These are phyloP conservation scores for Argentina silus DNA, from an alignment of 2,797 vertebrate genomes.

Conservation along the genomic window DNA sequence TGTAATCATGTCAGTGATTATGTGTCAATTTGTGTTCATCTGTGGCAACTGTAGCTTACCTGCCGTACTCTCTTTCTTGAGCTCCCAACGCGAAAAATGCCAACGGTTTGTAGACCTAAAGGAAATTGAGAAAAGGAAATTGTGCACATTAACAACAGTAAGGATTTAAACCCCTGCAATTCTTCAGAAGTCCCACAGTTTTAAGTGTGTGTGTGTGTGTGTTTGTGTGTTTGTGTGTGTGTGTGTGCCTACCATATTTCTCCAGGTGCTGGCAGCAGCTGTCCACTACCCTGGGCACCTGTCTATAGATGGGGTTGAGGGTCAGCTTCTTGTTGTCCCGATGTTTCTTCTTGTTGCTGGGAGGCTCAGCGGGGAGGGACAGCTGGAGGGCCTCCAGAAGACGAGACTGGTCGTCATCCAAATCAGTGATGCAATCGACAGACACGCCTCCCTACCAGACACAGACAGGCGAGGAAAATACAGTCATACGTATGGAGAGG, in stretches of 20 bases:
- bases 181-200: no score
- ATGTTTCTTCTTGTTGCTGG: conserved; percentile 89
- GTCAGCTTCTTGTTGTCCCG: conserved; percentile 93
- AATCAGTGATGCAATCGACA: conserved; percentile 98
- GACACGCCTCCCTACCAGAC: conserved; percentile 92
- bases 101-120: conserved; percentile 93
- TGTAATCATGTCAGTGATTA: not conserved
- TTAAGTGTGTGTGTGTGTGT: no score
- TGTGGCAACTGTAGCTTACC: conserved; percentile 70
- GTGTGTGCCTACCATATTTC: conserved; percentile 84
- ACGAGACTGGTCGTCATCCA: conserved; percentile 94
- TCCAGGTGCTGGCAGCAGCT: conserved; percentile 97
- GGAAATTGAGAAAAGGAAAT: conserved; percentile 9
- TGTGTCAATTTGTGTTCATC: not conserved
- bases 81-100: conserved; percentile 97
- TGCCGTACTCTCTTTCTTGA: conserved; percentile 98
- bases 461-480: conserved; percentile 52
- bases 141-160: not conserved
- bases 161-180: not conserved
- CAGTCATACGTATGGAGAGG: conserved; percentile 17
- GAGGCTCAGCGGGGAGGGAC: conserved; percentile 89
- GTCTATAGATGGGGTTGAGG: conserved; percentile 96
- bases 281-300: conserved; percentile 94
- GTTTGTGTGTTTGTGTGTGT: no score
- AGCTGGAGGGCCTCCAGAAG: conserved; percentile 96